Conservation (phyloP, 1,140 invertebrate genomes). For the Drosophila melanica region DNA sequence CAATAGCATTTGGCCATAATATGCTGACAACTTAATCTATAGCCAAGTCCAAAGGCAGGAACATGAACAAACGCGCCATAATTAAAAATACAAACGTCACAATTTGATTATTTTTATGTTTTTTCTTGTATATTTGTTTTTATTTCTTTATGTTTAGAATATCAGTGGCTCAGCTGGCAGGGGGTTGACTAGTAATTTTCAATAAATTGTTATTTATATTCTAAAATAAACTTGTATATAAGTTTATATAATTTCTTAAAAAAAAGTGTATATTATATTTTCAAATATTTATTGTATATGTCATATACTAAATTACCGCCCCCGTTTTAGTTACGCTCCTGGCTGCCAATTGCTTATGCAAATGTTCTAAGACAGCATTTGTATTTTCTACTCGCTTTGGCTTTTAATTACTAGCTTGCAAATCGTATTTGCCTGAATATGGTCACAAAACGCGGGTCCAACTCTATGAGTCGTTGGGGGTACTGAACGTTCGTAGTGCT, state of each 20-base stretch:
- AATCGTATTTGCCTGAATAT: slow-evolving; percentile 77
- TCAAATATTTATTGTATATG: not conserved
- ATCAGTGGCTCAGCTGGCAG: slow-evolving; percentile 24
- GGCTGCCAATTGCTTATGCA: slow-evolving; percentile 62
- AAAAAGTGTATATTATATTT: not conserved
- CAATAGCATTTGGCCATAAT: slow-evolving; percentile 57
- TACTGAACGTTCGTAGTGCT: slow-evolving; percentile 28
- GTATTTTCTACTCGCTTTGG: slow-evolving; percentile 57
- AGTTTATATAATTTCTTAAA: no score
- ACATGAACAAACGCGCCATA: slow-evolving; percentile 66
- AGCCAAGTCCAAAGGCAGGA: slow-evolving; percentile 56
- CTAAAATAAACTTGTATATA: no score
- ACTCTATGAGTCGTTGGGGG: slow-evolving; percentile 41
- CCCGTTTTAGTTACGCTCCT: slow-evolving; percentile 25
- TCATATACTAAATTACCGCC: no score
- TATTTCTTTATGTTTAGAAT: slow-evolving; percentile 25
- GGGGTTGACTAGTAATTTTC: not conserved
- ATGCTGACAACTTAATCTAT: slow-evolving; percentile 73
- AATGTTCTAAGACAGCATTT: slow-evolving; percentile 58
- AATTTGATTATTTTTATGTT: slow-evolving; percentile 66
- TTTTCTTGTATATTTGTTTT: slow-evolving; percentile 3
- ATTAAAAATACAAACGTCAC: slow-evolving; percentile 77
- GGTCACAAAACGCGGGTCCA: slow-evolving; percentile 62
- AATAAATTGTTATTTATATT: no score
- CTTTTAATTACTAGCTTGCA: slow-evolving; percentile 77